Conservation (phyloP, 1,140 invertebrate species). For the Bombyx mori region DNA sequence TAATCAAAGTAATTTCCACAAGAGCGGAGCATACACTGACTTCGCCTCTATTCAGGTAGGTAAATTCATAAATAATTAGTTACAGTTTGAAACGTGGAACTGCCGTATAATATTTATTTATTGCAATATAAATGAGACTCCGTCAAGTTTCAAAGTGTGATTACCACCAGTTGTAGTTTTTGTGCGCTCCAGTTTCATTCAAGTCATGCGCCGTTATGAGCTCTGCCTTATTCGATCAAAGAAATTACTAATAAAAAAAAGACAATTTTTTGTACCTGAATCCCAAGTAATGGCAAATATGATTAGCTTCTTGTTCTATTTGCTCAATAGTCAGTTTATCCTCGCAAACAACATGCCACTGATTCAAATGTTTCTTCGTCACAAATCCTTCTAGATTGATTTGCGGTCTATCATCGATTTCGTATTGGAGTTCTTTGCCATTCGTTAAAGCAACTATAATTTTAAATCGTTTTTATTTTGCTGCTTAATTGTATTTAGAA, state of each 20-base stretch:
- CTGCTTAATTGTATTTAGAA: no score
- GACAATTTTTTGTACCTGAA: conserved; percentile 60
- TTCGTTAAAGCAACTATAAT: conserved; percentile 76
- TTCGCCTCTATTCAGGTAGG: not conserved
- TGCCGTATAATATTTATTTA: no score
- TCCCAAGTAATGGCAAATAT: conserved; percentile 75
- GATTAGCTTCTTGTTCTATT: conserved; percentile 51
- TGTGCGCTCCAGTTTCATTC: no score
- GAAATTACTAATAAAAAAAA: no score
- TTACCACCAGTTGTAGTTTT: no score
- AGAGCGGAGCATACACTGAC: no score
- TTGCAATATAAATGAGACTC: no score
- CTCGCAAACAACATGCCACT: conserved; percentile 76
- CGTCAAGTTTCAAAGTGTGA: no score
- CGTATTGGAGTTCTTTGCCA: conserved; percentile 72
- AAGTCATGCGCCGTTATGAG: no score
- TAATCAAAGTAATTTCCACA: no score
- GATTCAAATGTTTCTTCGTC: conserved; percentile 68
- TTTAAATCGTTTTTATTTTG: conserved; percentile 1
- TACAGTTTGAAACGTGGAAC: not conserved
- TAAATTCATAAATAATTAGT: not conserved
- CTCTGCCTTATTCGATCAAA: no score
- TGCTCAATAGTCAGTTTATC: conserved; percentile 46
- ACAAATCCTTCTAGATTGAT: conserved; percentile 74
- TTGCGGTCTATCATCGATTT: conserved; percentile 72